These are phyloP conservation scores for Pomatorhinus ruficollis DNA, from an alignment of 2,113 vertebrate species.

Conservation along the genomic window DNA sequence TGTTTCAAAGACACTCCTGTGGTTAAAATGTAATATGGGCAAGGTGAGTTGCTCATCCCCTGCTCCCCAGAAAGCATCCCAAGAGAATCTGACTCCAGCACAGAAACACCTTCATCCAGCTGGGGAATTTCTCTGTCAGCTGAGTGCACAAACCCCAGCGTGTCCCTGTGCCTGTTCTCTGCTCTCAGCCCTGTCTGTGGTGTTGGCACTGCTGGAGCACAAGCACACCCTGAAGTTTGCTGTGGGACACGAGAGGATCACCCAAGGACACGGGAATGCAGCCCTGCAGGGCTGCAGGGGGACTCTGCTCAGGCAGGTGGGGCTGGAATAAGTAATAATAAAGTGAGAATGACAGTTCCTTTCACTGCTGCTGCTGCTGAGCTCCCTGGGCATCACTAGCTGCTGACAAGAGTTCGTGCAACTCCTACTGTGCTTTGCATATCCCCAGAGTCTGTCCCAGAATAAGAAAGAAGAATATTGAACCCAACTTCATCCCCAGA, in stretches of 20 bases:
- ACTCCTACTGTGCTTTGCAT: accelerated
- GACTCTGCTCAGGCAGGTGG: not conserved
- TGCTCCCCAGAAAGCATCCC: not conserved
- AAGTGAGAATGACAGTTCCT: not conserved
- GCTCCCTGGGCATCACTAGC: not conserved
- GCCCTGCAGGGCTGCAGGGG: not conserved
- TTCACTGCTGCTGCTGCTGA: not conserved
- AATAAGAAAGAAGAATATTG: not conserved
- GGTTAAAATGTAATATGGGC: not conserved
- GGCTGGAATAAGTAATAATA: too few relatives aligned
- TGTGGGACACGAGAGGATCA: not conserved
- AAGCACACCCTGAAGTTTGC: not conserved
- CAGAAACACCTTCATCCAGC: not conserved
- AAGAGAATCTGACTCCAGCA: not conserved
- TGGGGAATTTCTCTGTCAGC: accelerated
- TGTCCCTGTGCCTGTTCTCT: not conserved
- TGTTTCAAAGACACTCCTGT: not conserved
- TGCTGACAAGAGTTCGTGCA: not conserved
- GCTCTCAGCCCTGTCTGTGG: not conserved
- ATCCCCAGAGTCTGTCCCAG: not conserved
- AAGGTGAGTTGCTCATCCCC: not conserved
- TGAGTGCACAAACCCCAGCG: not conserved
- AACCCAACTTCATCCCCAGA: not conserved
- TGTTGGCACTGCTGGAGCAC: not conserved
- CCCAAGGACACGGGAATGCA: not conserved